A percentile compares a stretch with the other conserved stretches of the same genome.
phyloP scores from a whole-genome alignment of 30 jellyfish, hydroid and myxozoan species.

The Pelagia noctiluca region DNA sequence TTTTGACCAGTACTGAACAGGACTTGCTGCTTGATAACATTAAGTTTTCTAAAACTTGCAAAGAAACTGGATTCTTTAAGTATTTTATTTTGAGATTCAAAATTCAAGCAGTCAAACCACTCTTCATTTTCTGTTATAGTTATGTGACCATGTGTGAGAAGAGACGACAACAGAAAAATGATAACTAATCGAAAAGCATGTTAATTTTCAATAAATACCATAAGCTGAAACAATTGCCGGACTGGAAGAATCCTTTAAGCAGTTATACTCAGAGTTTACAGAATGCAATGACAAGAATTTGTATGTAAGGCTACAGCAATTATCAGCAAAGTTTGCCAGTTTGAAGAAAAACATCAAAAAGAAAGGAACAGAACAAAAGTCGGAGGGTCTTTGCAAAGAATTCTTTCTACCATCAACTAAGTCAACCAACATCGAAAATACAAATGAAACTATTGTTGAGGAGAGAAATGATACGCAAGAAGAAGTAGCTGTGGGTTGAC shows the following conservation, averaged over 20 bases:
- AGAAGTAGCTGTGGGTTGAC: too few relatives aligned
- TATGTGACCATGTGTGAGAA: constrained; percentile 1
- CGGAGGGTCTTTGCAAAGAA: constrained; percentile 15
- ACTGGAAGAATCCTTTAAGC: constrained; percentile 4
- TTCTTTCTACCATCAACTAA: constrained; percentile 11
- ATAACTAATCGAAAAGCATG: background rate
- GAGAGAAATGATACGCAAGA: constrained; percentile 9
- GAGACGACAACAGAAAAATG: background rate
- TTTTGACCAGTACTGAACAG: constrained; percentile 26
- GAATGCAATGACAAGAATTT: constrained; percentile 9
- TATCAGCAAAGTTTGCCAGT: constrained; percentile 11
- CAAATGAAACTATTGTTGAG: constrained; percentile 2
- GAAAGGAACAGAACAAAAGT: constrained; percentile 20
- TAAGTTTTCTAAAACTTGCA: background rate
- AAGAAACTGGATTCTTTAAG: background rate
- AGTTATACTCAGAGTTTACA: constrained; percentile 10
- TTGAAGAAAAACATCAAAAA: background rate
- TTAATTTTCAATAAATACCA: background rate
- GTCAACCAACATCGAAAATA: constrained; percentile 23
- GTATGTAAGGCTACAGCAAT: constrained; percentile 4
- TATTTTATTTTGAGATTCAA: constrained; percentile 11
- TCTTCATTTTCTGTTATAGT: background rate
- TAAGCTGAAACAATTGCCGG: constrained; percentile 12
- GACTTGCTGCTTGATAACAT: constrained; percentile 15
- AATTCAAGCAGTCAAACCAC: constrained; percentile 10